Conservation (phyloP, 2,888 invertebrate species). For the Rotaria macrura region DNA sequence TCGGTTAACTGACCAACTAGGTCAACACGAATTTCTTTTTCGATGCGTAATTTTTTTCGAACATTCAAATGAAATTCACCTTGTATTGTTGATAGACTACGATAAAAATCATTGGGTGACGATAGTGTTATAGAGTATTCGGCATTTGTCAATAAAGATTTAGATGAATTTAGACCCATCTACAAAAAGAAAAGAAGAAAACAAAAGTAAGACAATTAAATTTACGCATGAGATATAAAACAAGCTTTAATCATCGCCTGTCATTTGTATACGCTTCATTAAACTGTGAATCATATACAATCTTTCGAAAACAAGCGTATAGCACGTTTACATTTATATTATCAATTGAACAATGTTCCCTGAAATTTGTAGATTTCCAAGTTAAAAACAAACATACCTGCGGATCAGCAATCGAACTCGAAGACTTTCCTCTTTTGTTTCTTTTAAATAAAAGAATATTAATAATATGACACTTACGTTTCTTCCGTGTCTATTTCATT, state of each 20-base stretch:
- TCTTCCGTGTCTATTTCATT: background rate
- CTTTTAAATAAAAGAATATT: background rate
- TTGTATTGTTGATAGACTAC: background rate
- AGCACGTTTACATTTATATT: too few relatives aligned
- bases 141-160: conserved; percentile 13
- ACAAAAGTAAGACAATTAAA: background rate
- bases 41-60: background rate
- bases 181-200: background rate
- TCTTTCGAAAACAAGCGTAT: too few relatives aligned
- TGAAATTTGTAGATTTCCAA: background rate
- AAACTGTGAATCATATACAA: too few relatives aligned
- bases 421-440: too few relatives aligned
- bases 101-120: background rate
- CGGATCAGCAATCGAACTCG: background rate
- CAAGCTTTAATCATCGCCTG: too few relatives aligned
- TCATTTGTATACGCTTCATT: too few relatives aligned
- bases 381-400: background rate
- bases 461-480: background rate
- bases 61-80: conserved; percentile 16
- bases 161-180: conserved; percentile 3
- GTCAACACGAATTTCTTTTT: conserved; percentile 16
- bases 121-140: background rate
- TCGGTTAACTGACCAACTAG: conserved; percentile 1
- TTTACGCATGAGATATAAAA: too few relatives aligned
- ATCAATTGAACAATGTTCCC: too few relatives aligned